Conservation (phyloP, 2,797 vertebrate species). For the Choloepus didactylus region DNA sequence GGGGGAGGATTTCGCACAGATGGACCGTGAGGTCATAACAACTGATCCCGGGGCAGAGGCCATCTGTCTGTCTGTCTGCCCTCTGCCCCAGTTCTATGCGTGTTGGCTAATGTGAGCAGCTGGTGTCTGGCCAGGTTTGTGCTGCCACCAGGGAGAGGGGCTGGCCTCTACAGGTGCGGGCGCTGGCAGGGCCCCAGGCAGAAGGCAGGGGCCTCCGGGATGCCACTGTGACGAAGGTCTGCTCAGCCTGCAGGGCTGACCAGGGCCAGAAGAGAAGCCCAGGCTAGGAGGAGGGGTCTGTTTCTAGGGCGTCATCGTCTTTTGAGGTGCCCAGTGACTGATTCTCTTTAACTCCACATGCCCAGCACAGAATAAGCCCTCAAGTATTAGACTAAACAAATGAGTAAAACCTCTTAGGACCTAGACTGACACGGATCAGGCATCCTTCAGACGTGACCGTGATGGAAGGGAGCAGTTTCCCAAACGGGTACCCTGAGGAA, state of each 20-base stretch:
- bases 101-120: slow-evolving; percentile 36
- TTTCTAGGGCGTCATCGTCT: not conserved
- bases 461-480: not conserved
- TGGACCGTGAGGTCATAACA: slow-evolving; percentile 42
- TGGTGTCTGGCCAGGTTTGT: slow-evolving; percentile 56
- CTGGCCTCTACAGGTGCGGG: slow-evolving; percentile 28
- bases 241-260: not conserved
- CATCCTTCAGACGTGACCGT: not conserved
- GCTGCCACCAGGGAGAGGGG: not conserved
- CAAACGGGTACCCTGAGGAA: not conserved
- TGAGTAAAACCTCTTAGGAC: not conserved
- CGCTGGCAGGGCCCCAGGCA: not conserved
- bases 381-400: not conserved
- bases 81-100: not conserved
- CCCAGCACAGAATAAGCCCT: not conserved
- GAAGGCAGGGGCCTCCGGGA: not conserved
- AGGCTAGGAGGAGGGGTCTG: not conserved
- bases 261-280: not conserved
- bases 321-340: not conserved
- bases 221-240: not conserved
- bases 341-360: not conserved
- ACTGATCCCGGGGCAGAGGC: slow-evolving; percentile 18
- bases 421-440: not conserved
- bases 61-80: slow-evolving; percentile 67
- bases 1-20: slow-evolving; percentile 33